Base-by-base conservation (phyloP, 2,888 invertebrate genomes). In the Apomyelois bistriatella region DNA sequence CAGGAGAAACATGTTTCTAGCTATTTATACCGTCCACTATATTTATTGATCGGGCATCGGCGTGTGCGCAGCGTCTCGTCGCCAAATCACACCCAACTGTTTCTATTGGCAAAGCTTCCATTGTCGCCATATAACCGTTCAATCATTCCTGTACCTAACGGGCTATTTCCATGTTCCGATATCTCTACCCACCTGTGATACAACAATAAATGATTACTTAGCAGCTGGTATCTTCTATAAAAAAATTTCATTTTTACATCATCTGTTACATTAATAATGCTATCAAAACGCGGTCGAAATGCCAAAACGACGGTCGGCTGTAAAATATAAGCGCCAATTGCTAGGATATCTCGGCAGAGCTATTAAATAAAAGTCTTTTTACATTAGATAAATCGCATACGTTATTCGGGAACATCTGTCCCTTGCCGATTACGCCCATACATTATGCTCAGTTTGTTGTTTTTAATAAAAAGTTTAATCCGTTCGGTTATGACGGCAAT, bases 381-480 rank as follows among this genome's bases (percentile, higher is more conserved):
- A 82, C 87, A 87, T 90, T 89, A 89, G 88, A 90, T 87, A 88
- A 89, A 90, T 89, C 84, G 88, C 78, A 68, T 67, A 72, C 82
- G 88, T 85, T 85, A 85, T 86, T 86, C 79, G 84, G 85, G 78
- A 85, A 82, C 88, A 90, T 89, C 87, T 90, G 89, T 88, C 87
- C 87, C 86, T 79, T 82, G 79, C 82, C 85, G 86, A 88, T 88
- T 87, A 87, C 85, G 79, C 74, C 82, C 80, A 85, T 87, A 88
- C 88, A 88, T 89, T 89, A 88, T 88, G 81, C 88, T 79, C 85
- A 82, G 88, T 88, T 88, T 89, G 88, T 88, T 89, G 88, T 89
- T 88, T 88, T 89, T 89, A 89, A 88, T 89, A 89, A 89, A 89
- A 89, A 89, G 88, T 89, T 89, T 88, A 89, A 89, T 89, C 87